Evolutionary conservation across 2,797 vertebrate species (phyloP).

Genomic region (Hemibagrus guttatus): DNA sequence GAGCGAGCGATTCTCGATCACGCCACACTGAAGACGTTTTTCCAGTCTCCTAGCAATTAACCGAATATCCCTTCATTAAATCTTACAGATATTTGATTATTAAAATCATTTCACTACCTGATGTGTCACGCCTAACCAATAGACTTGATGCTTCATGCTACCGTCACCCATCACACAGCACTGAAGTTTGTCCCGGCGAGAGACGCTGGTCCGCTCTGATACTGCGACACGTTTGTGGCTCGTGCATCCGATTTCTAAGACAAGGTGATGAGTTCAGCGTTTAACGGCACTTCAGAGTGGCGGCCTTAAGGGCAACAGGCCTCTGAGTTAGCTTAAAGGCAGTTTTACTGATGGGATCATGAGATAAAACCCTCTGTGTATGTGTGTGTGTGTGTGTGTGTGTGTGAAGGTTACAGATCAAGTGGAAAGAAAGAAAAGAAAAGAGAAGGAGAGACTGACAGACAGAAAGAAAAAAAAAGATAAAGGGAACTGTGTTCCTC

Average conservation of each 20-base stretch:
- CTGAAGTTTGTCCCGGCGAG: neutral
- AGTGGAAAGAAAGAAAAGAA: neutral
- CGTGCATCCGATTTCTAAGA: neutral
- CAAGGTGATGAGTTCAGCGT: constrained; percentile 17
- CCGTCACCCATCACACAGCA: neutral
- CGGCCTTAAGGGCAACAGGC: neutral
- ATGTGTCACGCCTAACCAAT: neutral
- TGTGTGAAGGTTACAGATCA: constrained; percentile 17
- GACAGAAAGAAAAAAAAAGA: constrained; percentile 26
- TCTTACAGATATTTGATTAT: neutral
- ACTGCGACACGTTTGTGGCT: neutral
- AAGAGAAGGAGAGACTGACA: constrained; percentile 10
- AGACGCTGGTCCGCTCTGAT: neutral
- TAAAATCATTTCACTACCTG: neutral
- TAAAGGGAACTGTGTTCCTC: constrained; percentile 62
- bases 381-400: neutral
- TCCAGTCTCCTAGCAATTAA: neutral
- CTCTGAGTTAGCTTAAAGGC: constrained; percentile 11
- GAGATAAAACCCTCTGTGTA: neutral
- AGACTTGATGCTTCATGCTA: neutral
- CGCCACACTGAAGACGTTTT: neutral
- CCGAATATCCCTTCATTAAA: neutral
- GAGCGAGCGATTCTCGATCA: neutral
- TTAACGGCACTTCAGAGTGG: constrained; percentile 25
- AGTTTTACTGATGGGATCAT: neutral